Conservation (phyloP, 2,797 vertebrate species). For the Craterocephalus amniculus region DNA sequence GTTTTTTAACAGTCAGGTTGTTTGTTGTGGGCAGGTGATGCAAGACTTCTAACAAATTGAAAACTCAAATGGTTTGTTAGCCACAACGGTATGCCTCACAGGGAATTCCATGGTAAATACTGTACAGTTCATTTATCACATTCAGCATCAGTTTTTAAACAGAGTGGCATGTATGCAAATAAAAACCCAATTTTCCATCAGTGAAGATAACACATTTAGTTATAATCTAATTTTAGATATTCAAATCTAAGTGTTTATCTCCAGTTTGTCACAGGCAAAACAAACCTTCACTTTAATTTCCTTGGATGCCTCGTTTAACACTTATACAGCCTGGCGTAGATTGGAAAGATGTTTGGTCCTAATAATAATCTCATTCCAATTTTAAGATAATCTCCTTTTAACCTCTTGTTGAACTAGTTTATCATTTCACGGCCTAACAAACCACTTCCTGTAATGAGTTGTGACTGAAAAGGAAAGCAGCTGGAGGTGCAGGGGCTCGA, state of each 20-base stretch:
- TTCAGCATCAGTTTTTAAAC: no score
- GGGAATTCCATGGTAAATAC: neutral
- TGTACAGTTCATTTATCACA: neutral
- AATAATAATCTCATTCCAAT: neutral
- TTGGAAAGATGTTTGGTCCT: neutral
- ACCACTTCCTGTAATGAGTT: neutral
- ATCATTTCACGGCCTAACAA: neutral
- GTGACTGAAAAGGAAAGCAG: slow-evolving; percentile 16
- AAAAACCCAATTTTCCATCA: neutral
- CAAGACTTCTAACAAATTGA: neutral
- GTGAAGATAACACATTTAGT: neutral
- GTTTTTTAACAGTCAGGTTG: neutral
- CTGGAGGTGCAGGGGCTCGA: slow-evolving; percentile 11
- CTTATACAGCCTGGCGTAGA: neutral
- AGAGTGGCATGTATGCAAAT: neutral
- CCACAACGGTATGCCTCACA: no score
- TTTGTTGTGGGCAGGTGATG: neutral
- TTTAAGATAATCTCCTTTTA: neutral
- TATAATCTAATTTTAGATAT: neutral
- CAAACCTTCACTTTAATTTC: neutral
- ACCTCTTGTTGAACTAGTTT: neutral
- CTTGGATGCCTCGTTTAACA: no score
- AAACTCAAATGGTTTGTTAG: no score
- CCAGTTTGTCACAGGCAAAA: neutral
- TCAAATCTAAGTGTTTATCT: neutral